These are phyloP conservation scores for Clarias laeviceps DNA, from an alignment of 2,797 vertebrate species.

Conservation along the genomic window DNA sequence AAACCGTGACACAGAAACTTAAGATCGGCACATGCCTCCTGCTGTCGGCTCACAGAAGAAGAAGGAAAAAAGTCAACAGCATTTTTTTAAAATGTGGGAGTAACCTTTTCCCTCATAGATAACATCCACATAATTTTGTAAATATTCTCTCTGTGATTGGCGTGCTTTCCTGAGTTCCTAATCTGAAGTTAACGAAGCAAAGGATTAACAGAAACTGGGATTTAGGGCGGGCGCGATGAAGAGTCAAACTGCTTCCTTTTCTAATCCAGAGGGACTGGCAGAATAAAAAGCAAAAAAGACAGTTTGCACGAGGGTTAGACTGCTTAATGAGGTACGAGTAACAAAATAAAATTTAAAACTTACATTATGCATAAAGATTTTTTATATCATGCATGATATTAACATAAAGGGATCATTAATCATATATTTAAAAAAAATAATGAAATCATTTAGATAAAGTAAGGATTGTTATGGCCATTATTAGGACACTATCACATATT, in stretches of 20 bases:
- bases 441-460: not conserved
- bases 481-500: not conserved
- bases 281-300: not conserved
- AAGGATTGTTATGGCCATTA: not conserved
- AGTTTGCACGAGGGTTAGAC: not conserved
- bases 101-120: not conserved
- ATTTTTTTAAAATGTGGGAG: not conserved
- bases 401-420: not conserved
- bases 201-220: not conserved
- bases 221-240: not conserved
- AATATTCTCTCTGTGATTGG: not conserved
- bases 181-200: not conserved
- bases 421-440: not conserved
- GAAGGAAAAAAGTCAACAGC: not conserved
- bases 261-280: not conserved
- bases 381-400: not conserved
- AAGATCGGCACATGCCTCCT: not conserved
- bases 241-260: not conserved
- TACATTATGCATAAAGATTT: not conserved
- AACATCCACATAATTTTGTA: not conserved
- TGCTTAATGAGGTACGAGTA: not conserved
- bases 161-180: constrained; percentile 15
- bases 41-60: not conserved
- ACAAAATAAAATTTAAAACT: not conserved
- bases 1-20: not conserved